Evolutionary conservation across 1,140 invertebrate species (phyloP), one percentile per base, ranked within the genome.

Genomic region (Dendrolimus punctatus): DNA sequence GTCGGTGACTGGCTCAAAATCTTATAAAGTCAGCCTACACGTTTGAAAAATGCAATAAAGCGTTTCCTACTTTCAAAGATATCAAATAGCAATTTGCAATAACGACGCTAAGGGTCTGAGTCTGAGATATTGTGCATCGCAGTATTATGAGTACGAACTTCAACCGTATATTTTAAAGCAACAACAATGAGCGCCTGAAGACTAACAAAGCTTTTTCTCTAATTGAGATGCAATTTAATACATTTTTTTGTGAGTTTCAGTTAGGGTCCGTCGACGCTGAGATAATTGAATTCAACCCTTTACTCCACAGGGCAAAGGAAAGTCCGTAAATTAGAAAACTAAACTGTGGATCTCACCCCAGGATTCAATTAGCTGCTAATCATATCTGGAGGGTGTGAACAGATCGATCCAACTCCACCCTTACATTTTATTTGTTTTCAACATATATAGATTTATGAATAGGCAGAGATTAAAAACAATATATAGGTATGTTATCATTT

Each of bases 241-340:
- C 54, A 9, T 62, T 67, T 72, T 80, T 80, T 78, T 72, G 57
- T 53, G 54, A 59, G 58, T 64, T 69, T 68, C 64, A 68, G 63
- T 68, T 68, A 61, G 62, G 71, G 68, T 62, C 68, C 61, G 61
- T 68, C 68, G 63, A 69, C 62, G 62, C 63, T 55, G 45, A 71
- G 63, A 79, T 80, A 83, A 86, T 86, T 80, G 80, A 83, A 84
- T 77, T 80, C 64, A 76, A 86, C 78, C 80, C 80, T 81, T 80
- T 68, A 71, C 73, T 76, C 68, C 63, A 58, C 64, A 56, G 64
- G 73, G 73, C 66, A 76, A 76, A 78, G 76, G 77, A 76, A 79
- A 84, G 80, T 79, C 74, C 72, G 80, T 75, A 86, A 84, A 86
- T 84, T 83, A 78, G 78, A 84, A 84, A 83, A 86, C 80, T 86